A percentile compares a stretch with the other conserved stretches of the same genome.
Evolutionary conservation across 1,140 invertebrate genomes (phyloP).

Genomic region (Chionoecetes opilio): DNA sequence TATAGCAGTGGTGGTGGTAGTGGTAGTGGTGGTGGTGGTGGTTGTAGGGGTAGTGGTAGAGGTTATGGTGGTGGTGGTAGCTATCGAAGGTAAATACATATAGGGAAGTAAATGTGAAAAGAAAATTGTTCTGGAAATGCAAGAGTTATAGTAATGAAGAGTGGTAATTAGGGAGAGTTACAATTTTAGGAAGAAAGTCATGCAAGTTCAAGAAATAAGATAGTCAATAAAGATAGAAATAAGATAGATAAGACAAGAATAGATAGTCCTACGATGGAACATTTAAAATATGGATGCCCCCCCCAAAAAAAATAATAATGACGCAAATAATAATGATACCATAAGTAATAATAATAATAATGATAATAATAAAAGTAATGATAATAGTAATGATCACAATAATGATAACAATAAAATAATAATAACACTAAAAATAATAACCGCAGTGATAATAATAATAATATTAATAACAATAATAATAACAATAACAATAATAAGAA

Average conservation of each 20-base stretch:
- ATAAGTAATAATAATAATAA: background rate
- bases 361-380: background rate
- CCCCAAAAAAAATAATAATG: too few relatives aligned
- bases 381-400: background rate
- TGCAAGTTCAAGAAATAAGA: too few relatives aligned
- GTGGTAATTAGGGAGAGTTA: background rate
- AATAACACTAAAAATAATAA: background rate
- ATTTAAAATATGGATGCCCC: too few relatives aligned
- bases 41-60: background rate
- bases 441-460: background rate
- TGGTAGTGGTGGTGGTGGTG: background rate
- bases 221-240: too few relatives aligned
- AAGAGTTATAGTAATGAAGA: background rate
- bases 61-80: background rate
- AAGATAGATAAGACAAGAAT: too few relatives aligned
- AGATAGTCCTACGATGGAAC: too few relatives aligned
- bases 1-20: background rate
- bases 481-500: background rate
- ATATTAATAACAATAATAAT: background rate
- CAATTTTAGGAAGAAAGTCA: background rate
- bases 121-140: too few relatives aligned
- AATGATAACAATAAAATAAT: slow-evolving; percentile 36
- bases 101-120: too few relatives aligned
- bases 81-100: too few relatives aligned
- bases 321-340: too few relatives aligned